These are phyloP conservation scores for Eurystomus gularis DNA, from an alignment of 2,113 vertebrate species.

Conservation along the genomic window DNA sequence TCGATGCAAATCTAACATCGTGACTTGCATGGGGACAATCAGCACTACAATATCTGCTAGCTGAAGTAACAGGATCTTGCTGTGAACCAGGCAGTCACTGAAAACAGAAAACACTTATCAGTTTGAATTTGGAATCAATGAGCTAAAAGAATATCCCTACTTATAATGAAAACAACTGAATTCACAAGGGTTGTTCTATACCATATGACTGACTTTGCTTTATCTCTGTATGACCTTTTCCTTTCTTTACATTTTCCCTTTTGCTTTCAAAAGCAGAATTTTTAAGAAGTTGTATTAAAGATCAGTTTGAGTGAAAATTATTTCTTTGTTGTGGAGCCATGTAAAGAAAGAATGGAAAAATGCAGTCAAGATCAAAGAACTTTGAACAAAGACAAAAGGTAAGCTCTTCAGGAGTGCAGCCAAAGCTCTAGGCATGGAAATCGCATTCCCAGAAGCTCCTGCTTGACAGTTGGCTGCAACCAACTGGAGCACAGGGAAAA, in stretches of 20 bases:
- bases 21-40: neutral
- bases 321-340: neutral
- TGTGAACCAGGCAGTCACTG: neutral
- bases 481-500: neutral
- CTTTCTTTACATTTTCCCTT: neutral
- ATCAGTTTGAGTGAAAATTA: neutral
- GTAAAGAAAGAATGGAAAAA: slow-evolving; percentile 12
- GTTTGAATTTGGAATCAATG: neutral
- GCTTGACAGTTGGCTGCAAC: slow-evolving; percentile 24
- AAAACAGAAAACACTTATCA: neutral
- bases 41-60: neutral
- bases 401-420: neutral
- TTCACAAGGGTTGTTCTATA: neutral
- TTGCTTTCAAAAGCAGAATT: neutral
- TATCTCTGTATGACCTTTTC: neutral
- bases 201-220: neutral
- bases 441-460: neutral
- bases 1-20: rapidly evolving
- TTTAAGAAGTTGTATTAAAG: neutral
- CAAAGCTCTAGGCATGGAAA: neutral
- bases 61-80: neutral
- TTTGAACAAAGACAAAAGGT: neutral
- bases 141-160: neutral
- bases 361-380: neutral
- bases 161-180: neutral